A percentile compares a stretch with the other conserved stretches of the same genome.
phyloP scores from a whole-genome alignment of 2,797 vertebrate species.

The Dromococcyx pavoninus region DNA sequence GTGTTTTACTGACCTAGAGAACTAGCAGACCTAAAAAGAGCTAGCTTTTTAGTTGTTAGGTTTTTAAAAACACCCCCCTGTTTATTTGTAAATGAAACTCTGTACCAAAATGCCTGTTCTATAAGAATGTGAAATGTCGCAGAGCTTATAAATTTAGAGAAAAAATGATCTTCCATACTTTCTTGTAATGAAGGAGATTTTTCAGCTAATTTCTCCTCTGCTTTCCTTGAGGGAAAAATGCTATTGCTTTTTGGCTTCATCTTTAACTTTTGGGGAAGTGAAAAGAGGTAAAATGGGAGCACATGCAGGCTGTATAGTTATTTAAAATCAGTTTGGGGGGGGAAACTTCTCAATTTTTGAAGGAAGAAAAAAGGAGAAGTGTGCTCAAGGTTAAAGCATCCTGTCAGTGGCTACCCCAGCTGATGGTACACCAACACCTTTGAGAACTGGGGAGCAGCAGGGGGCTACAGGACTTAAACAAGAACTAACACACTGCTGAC shows the following conservation, averaged over 20 bases:
- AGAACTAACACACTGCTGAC: background rate
- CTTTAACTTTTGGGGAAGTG: background rate
- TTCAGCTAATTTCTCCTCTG: background rate
- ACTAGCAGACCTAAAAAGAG: background rate
- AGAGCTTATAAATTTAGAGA: background rate
- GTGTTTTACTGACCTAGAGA: background rate
- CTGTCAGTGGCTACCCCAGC: background rate
- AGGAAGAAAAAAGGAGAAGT: background rate
- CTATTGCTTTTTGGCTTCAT: background rate
- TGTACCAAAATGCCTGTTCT: background rate
- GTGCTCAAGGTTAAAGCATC: background rate
- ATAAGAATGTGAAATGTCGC: background rate
- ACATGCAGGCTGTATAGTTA: background rate
- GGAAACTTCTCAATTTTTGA: background rate
- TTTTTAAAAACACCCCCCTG: background rate
- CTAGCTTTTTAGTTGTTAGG: background rate
- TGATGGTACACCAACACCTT: background rate
- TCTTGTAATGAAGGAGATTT: background rate
- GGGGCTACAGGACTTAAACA: too few relatives aligned
- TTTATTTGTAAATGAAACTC: background rate
- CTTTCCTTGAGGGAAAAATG: background rate
- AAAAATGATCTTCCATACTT: background rate
- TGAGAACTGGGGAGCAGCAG: accelerated
- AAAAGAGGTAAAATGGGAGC: background rate
- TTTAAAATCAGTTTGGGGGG: background rate